These are phyloP conservation scores for Dorcus hopei DNA, from an alignment of 2,888 invertebrate genomes.

Conservation along the genomic window DNA sequence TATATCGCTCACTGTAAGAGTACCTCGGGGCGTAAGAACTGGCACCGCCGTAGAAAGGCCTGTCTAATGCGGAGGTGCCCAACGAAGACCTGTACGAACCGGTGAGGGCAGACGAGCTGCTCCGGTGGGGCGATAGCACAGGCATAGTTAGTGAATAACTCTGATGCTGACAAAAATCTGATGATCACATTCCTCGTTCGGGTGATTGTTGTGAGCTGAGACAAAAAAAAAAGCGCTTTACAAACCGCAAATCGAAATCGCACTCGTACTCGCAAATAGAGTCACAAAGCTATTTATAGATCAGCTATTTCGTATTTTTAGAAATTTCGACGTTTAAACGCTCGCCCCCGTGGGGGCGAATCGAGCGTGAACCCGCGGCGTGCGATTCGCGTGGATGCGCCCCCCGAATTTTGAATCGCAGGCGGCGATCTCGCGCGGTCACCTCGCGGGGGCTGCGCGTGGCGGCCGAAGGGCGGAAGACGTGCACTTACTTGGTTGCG, in stretches of 20 bases:
- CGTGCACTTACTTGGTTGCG: conserved; percentile 1
- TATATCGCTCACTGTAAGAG: conserved; percentile 54
- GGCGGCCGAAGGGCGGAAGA: not conserved
- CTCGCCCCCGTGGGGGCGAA: too few species aligned
- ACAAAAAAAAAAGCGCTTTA: not conserved
- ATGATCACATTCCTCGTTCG: conserved; percentile 2
- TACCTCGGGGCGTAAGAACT: conserved; percentile 48
- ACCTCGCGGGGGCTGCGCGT: not conserved
- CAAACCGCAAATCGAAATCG: not conserved
- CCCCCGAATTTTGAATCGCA: not conserved
- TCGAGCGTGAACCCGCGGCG: too few species aligned
- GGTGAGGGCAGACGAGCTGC: conserved; percentile 43
- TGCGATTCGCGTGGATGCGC: too few species aligned
- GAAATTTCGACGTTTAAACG: conserved; percentile 6
- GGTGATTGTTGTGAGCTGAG: conserved; percentile 4
- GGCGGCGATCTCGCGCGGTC: not conserved
- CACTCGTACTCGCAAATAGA: conserved; percentile 3
- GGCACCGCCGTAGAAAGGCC: conserved; percentile 54
- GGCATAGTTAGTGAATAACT: conserved; percentile 47
- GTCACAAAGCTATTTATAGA: conserved; percentile 29
- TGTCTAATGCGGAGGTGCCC: conserved; percentile 51
- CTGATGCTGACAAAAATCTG: not conserved
- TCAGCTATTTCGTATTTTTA: conserved; percentile 27
- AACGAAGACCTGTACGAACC: conserved; percentile 53
- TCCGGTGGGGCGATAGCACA: conserved; percentile 58